Percentiles rank a stretch among this genome's conserved stretches.
phyloP scores from a whole-genome alignment of 2,888 invertebrate genomes.

The Falcaria lacertinaria region DNA sequence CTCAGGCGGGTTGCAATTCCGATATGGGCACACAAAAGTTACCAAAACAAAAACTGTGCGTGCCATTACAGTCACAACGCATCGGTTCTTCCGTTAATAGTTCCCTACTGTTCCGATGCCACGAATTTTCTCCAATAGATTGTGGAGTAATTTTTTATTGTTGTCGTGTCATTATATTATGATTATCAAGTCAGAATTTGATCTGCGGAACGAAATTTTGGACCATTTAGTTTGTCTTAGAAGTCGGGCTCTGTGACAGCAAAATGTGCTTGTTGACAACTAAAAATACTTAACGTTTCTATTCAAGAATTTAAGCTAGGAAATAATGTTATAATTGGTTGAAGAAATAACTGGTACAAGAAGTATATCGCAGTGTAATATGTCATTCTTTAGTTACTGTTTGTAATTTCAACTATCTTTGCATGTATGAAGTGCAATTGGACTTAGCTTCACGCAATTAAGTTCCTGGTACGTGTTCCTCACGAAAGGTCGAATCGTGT shows the following conservation, averaged over 20 bases:
- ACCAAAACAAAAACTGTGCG: conserved; percentile 51
- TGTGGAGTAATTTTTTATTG: conserved; percentile 50
- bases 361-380: too few relatives aligned
- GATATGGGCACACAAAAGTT: conserved; percentile 52
- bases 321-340: too few relatives aligned
- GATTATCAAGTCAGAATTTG: conserved; percentile 42
- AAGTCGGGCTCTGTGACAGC: neutral
- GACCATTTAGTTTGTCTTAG: conserved; percentile 15
- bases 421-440: too few relatives aligned
- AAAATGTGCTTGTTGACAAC: neutral
- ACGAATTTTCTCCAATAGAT: conserved; percentile 43
- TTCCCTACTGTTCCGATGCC: conserved; percentile 22
- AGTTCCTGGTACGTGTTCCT: too few relatives aligned
- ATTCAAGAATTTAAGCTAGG: too few relatives aligned
- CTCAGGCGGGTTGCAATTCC: conserved; percentile 48
- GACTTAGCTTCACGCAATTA: too few relatives aligned
- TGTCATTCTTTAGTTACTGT: too few relatives aligned
- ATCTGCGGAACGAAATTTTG: conserved; percentile 21
- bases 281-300: too few relatives aligned
- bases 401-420: too few relatives aligned
- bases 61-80: conserved; percentile 40
- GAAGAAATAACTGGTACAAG: too few relatives aligned
- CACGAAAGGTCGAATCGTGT: too few relatives aligned
- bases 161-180: conserved; percentile 42
- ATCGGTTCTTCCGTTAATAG: conserved; percentile 63